Percentiles rank a stretch among this genome's conserved stretches.
phyloP scores from a whole-genome alignment of 2,797 vertebrate species.

The Geotrypetes seraphini region DNA sequence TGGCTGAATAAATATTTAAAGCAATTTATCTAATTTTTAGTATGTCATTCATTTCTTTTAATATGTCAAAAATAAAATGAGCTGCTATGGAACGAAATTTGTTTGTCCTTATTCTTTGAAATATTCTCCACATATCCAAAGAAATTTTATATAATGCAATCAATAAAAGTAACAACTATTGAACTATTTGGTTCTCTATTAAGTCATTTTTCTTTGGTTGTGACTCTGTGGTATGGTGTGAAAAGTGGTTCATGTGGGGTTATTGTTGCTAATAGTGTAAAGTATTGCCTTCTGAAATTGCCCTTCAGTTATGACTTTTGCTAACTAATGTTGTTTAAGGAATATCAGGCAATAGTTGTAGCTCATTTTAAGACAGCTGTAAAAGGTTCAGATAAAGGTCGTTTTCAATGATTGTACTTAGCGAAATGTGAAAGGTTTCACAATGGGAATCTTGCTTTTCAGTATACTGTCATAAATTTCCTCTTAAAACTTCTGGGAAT shows the following conservation, averaged over 20 bases:
- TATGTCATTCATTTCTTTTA: too few species aligned
- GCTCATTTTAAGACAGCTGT: constrained; percentile 55
- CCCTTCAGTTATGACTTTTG: constrained; percentile 46
- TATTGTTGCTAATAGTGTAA: constrained; percentile 44
- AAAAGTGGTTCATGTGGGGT: constrained; percentile 40
- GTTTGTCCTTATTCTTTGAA: too few species aligned
- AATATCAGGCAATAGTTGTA: constrained; percentile 54
- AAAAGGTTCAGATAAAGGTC: constrained; percentile 57
- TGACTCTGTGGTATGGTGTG: constrained; percentile 28
- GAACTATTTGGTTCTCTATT: neutral
- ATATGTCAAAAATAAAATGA: too few species aligned
- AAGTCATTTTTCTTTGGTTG: constrained; percentile 43
- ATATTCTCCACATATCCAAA: too few species aligned
- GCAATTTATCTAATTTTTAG: too few species aligned
- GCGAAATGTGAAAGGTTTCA: constrained; percentile 51
- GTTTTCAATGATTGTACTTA: constrained; percentile 55
- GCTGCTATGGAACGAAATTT: too few species aligned
- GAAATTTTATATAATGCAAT: too few species aligned
- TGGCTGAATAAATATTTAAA: too few species aligned
- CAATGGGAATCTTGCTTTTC: constrained; percentile 53
- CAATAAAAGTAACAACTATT: too few species aligned
- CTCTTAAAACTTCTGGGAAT: constrained; percentile 50
- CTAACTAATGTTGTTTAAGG: constrained; percentile 56
- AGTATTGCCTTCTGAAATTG: constrained; percentile 45
- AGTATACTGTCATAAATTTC: constrained; percentile 50